Percentiles rank a stretch among this genome's conserved stretches.
phyloP scores from a whole-genome alignment of 1,140 invertebrate species.

The Drosophila pachea region DNA sequence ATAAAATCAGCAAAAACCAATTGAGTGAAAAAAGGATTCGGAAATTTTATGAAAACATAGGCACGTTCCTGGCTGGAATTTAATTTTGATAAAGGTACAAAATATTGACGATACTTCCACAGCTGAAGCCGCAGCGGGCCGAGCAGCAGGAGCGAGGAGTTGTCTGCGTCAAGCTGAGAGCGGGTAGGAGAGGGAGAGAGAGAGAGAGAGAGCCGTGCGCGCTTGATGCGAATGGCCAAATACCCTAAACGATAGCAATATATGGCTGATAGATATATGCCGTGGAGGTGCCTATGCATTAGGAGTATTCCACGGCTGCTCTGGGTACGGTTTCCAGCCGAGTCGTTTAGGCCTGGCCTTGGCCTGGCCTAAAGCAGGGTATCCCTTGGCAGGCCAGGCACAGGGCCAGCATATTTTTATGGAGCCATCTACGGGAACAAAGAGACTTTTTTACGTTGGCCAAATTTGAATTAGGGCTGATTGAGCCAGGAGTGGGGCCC shows the following conservation, averaged over 20 bases:
- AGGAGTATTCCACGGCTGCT: too few species aligned
- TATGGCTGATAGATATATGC: too few species aligned
- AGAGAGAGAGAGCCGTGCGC: slow-evolving; percentile 1
- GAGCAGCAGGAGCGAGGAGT: slow-evolving; percentile 3
- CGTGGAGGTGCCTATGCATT: too few species aligned
- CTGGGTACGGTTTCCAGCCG: too few species aligned
- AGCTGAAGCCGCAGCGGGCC: slow-evolving; percentile 13
- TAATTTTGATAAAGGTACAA: slow-evolving; percentile 78
- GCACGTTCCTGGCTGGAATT: slow-evolving; percentile 64
- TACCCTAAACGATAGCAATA: neutral
- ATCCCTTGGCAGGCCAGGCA: slow-evolving; percentile 10
- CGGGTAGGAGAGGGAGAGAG: neutral
- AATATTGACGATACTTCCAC: slow-evolving; percentile 77
- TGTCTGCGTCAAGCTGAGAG: slow-evolving; percentile 2
- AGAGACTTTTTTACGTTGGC: slow-evolving; percentile 71
- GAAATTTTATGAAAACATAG: slow-evolving; percentile 40
- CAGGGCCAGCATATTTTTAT: slow-evolving; percentile 57
- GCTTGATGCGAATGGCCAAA: neutral
- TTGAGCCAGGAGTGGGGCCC: neutral
- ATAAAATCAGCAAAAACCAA: slow-evolving; percentile 16
- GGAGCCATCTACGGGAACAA: slow-evolving; percentile 53
- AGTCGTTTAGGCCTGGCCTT: too few species aligned
- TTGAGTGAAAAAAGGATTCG: neutral
- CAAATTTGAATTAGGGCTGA: slow-evolving; percentile 43
- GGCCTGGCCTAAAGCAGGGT: too few species aligned